Evolutionary conservation across 2,797 vertebrate genomes (phyloP).

Genomic region (Lagodon rhomboides): DNA sequence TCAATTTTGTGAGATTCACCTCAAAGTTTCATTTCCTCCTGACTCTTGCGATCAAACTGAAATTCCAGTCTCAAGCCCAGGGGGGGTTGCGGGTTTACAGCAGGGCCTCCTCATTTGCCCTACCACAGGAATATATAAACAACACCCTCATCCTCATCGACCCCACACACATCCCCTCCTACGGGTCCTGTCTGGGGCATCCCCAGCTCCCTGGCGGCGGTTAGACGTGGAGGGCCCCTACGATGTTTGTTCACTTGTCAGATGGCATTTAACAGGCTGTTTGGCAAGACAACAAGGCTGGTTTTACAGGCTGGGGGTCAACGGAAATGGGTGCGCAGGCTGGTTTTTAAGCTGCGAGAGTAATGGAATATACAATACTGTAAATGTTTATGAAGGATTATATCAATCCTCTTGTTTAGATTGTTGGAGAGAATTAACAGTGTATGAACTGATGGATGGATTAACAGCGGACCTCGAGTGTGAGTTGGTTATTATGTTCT

Average conservation of each 20-base stretch:
- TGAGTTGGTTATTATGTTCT: background rate
- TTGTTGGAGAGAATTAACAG: constrained; percentile 1
- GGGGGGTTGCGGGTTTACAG: background rate
- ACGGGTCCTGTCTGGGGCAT: constrained; percentile 35
- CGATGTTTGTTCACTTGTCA: constrained; percentile 71
- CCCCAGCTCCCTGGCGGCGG: background rate
- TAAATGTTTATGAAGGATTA: constrained; percentile 1
- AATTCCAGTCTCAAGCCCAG: constrained; percentile 26
- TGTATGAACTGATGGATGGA: background rate
- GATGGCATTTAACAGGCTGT: constrained; percentile 58
- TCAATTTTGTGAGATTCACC: constrained; percentile 31
- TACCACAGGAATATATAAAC: constrained; percentile 54
- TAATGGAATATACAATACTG: background rate
- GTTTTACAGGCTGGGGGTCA: constrained; percentile 10
- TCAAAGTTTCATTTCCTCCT: constrained; percentile 54
- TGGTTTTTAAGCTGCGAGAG: background rate
- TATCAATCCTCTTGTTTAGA: constrained; percentile 8
- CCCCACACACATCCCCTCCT: constrained; percentile 12
- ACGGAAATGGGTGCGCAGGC: background rate
- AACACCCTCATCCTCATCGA: constrained; percentile 30
- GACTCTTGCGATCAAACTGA: constrained; percentile 17
- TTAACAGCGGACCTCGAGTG: constrained; percentile 1
- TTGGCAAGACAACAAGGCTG: constrained; percentile 56
- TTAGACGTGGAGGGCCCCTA: constrained; percentile 22
- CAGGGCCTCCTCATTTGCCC: constrained; percentile 28